These are phyloP conservation scores for Perca fluviatilis DNA, from an alignment of 2,113 vertebrate species.

Conservation along the genomic window DNA sequence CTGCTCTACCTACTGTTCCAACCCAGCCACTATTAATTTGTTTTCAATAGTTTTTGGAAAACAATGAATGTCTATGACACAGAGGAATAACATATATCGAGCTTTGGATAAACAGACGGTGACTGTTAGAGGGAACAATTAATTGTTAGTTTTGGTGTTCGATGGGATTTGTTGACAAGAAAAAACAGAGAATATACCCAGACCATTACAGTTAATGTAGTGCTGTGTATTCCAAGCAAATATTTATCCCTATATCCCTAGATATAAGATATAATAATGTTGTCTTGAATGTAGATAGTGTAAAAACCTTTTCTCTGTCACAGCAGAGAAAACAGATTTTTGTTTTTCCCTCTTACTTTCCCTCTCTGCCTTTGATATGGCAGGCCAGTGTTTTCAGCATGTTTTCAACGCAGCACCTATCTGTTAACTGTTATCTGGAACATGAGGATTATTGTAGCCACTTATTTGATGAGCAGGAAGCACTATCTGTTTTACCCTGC, in stretches of 20 bases:
- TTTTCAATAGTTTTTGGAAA: too few species aligned
- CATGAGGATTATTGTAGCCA: slow-evolving; percentile 67
- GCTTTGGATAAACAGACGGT: too few species aligned
- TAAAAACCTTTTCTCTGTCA: neutral
- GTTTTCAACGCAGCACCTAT: slow-evolving; percentile 12
- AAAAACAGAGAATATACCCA: neutral
- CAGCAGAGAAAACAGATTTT: neutral
- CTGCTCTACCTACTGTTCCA: too few species aligned
- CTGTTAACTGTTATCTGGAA: slow-evolving; percentile 54
- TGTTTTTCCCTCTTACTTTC: neutral
- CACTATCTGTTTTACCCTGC: slow-evolving; percentile 44
- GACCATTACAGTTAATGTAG: neutral
- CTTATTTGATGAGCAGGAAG: slow-evolving; percentile 47
- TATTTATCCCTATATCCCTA: neutral
- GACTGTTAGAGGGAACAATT: too few species aligned
- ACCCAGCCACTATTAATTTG: too few species aligned
- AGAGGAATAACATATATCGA: too few species aligned
- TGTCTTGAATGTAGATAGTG: neutral
- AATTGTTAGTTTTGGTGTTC: too few species aligned
- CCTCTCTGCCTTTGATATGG: slow-evolving; percentile 6
- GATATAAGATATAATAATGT: neutral
- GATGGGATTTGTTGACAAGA: too few species aligned
- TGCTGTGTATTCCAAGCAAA: neutral
- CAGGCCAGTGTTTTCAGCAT: slow-evolving; percentile 8
- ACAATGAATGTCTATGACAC: too few species aligned